Conservation (phyloP, 2,113 vertebrate genomes). For the Phaethornis superciliosus region DNA sequence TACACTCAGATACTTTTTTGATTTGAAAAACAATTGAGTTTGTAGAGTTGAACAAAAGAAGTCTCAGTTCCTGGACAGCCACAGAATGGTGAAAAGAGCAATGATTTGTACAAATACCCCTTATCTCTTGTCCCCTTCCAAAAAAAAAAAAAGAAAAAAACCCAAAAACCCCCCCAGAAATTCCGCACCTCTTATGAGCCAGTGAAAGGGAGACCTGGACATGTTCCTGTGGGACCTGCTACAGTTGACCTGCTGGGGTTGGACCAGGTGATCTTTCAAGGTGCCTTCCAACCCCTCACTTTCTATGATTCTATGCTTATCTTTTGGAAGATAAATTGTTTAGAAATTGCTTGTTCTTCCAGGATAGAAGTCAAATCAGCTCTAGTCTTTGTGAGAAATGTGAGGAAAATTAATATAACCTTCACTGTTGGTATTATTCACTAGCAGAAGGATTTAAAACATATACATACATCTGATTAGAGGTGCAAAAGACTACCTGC, state of each 20-base stretch:
- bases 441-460: not conserved
- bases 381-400: not conserved
- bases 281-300: too few species aligned
- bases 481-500: not conserved
- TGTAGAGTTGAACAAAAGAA: not conserved
- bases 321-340: not conserved
- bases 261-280: too few species aligned
- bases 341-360: not conserved
- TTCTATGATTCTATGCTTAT: not conserved
- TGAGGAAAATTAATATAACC: not conserved
- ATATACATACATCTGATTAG: not conserved
- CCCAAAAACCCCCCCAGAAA: accelerated
- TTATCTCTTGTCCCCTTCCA: accelerated
- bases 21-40: not conserved
- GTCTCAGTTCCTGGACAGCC: not conserved
- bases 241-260: too few species aligned
- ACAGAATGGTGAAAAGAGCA: not conserved
- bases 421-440: not conserved
- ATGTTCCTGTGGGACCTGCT: too few species aligned
- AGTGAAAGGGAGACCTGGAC: not conserved
- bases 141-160: too few species aligned
- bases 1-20: not conserved
- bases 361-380: not conserved
- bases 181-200: not conserved
- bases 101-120: not conserved